A percentile compares a stretch with the other conserved stretches of the same genome.
Evolutionary conservation across 2,888 invertebrate genomes (phyloP).

Genomic region (Drosophila hamatofila): DNA sequence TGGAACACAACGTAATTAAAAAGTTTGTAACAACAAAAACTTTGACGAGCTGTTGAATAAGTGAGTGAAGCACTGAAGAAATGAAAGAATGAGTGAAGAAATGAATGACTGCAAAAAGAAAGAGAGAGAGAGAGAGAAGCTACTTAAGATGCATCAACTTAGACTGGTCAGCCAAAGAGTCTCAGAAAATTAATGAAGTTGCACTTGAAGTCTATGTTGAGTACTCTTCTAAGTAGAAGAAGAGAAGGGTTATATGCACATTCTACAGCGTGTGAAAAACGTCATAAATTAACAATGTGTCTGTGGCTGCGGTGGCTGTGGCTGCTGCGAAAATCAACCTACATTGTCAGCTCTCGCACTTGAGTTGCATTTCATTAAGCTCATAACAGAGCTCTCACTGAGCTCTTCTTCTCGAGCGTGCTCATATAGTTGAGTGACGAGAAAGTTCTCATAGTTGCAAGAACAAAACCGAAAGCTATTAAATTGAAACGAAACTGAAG

Average conservation of each 20-base stretch:
- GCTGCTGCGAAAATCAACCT: conserved; percentile 16
- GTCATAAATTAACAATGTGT: conserved; percentile 16
- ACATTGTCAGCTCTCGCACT: conserved; percentile 24
- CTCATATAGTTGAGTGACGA: not conserved
- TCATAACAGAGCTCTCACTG: not conserved
- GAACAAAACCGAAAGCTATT: not conserved
- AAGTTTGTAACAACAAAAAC: conserved; percentile 56
- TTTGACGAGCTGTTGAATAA: conserved; percentile 19
- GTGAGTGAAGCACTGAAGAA: conserved; percentile 6
- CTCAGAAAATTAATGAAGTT: not conserved
- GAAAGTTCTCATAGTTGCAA: not conserved
- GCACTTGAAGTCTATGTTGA: not conserved
- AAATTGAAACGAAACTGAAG: not conserved
- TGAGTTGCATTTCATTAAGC: conserved; percentile 26
- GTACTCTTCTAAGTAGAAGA: not conserved
- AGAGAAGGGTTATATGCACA: not conserved
- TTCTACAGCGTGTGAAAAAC: conserved; percentile 5
- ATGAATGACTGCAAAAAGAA: not conserved
- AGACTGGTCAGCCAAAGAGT: conserved; percentile 6
- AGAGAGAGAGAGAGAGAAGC: not conserved
- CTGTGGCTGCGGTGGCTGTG: conserved; percentile 2
- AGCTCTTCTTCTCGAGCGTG: not conserved
- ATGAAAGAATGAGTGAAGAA: conserved; percentile 9
- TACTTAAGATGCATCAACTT: conserved; percentile 49
- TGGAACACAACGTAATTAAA: conserved; percentile 69